A percentile compares a stretch with the other conserved stretches of the same genome.
Conservation (phyloP, 2,888 invertebrate species). For the Proisotoma minuta region DNA sequence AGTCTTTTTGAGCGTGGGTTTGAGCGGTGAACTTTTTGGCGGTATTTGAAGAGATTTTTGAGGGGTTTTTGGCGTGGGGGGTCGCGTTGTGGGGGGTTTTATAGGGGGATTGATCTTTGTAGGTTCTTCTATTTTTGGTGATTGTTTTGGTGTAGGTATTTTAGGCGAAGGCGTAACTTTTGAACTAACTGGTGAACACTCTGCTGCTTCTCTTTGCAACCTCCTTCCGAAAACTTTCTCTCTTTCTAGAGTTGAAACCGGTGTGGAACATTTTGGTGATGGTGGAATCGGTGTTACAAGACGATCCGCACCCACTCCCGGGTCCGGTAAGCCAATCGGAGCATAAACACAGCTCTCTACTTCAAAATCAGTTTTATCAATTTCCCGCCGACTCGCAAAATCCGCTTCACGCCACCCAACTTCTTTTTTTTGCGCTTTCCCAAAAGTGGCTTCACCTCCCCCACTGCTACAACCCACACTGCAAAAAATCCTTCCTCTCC, state of each 20-base stretch:
- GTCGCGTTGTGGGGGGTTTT: background rate
- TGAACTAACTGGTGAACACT: background rate
- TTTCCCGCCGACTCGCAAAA: constrained; percentile 29
- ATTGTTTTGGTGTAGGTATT: background rate
- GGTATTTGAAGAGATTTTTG: no score
- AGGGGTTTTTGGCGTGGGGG: background rate
- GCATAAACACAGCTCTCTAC: no score
- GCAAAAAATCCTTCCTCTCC: constrained; percentile 62
- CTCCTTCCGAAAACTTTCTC: background rate
- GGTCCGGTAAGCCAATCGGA: constrained; percentile 14
- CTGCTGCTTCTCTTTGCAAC: background rate
- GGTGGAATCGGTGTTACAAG: no score
- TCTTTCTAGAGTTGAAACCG: no score
- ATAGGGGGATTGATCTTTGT: background rate
- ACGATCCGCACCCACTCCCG: no score
- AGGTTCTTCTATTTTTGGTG: background rate
- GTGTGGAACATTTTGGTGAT: no score
- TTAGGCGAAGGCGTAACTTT: background rate
- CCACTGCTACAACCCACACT: background rate
- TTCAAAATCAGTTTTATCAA: constrained; percentile 22
- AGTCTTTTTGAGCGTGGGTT: no score
- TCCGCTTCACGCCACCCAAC: constrained; percentile 23
- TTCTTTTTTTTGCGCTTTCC: background rate
- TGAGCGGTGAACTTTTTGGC: no score
- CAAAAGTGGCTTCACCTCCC: no score